These are phyloP conservation scores for Phymatocera aterrima DNA, from an alignment of 2,888 invertebrate genomes.

Conservation along the genomic window DNA sequence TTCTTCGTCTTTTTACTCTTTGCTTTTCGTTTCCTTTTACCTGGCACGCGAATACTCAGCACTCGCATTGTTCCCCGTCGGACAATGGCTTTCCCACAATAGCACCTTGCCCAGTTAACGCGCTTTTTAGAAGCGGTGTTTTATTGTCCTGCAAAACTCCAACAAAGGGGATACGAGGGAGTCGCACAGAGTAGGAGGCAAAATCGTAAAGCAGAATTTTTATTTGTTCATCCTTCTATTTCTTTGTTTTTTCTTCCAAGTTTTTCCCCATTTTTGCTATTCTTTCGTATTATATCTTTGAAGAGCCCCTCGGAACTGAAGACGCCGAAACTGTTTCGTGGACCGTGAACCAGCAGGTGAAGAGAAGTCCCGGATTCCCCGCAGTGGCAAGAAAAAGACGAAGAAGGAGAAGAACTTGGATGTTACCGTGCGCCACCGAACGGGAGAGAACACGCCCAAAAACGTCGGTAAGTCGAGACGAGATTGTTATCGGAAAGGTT, in stretches of 20 bases:
- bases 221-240: slow-evolving; percentile 5
- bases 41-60: slow-evolving; percentile 32
- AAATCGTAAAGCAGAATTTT: slow-evolving; percentile 8
- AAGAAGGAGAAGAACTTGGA: background rate
- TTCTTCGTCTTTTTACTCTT: background rate
- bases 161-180: slow-evolving; percentile 22
- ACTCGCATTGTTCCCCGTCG: background rate
- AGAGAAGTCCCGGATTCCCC: background rate
- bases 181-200: background rate
- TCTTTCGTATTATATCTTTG: background rate
- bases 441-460: slow-evolving; percentile 43
- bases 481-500: slow-evolving; percentile 54
- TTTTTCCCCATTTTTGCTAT: background rate
- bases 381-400: background rate
- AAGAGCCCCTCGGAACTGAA: background rate
- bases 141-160: slow-evolving; percentile 27
- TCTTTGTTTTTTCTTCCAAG: background rate
- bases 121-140: background rate
- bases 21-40: slow-evolving; percentile 20
- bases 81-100: slow-evolving; percentile 35
- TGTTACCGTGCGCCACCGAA: slow-evolving; percentile 1
- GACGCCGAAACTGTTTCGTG: background rate
- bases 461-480: slow-evolving; percentile 48
- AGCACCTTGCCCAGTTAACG: slow-evolving; percentile 29
- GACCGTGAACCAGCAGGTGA: slow-evolving; percentile 5